These are phyloP conservation scores for Amphipoea lucens DNA, from an alignment of 2,888 invertebrate species.

Conservation along the genomic window DNA sequence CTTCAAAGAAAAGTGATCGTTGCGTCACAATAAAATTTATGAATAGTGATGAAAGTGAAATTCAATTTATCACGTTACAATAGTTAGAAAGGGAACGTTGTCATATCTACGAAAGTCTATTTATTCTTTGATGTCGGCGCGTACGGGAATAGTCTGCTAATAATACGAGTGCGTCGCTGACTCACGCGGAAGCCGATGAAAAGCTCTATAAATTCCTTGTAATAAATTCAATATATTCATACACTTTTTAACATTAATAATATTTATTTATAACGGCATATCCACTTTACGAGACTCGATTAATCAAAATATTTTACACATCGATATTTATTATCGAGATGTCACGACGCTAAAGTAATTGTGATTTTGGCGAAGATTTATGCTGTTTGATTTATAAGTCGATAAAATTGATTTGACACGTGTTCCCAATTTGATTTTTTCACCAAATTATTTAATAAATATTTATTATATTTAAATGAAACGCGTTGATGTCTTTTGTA, in stretches of 20 bases:
- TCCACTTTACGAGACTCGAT: slow-evolving; percentile 55
- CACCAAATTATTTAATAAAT: slow-evolving; percentile 21
- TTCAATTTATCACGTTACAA: slow-evolving; percentile 47
- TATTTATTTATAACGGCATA: slow-evolving; percentile 64
- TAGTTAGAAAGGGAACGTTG: slow-evolving; percentile 54
- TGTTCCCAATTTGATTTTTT: slow-evolving; percentile 43
- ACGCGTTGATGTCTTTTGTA: slow-evolving; percentile 87
- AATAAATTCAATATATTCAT: slow-evolving; percentile 78
- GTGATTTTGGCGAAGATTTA: slow-evolving; percentile 60
- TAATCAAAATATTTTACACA: slow-evolving; percentile 61
- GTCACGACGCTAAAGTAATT: slow-evolving; percentile 55
- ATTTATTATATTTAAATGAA: slow-evolving; percentile 26
- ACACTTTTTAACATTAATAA: slow-evolving; percentile 57
- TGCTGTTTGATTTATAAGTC: slow-evolving; percentile 49
- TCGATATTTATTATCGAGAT: slow-evolving; percentile 60
- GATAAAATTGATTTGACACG: slow-evolving; percentile 54
- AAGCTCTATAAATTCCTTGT: slow-evolving; percentile 82
- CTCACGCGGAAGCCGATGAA: slow-evolving; percentile 82
- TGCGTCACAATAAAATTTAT: slow-evolving; percentile 40
- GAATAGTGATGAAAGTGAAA: slow-evolving; percentile 46
- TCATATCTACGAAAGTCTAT: slow-evolving; percentile 58
- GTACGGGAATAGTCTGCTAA: slow-evolving; percentile 82
- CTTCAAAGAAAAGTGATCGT: slow-evolving; percentile 40
- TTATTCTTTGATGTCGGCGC: slow-evolving; percentile 60
- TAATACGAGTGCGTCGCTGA: slow-evolving; percentile 80